Percentiles rank a stretch among this genome's conserved stretches.
Conservation (phyloP, 1,140 invertebrate species). For the Drosophila repleta region DNA sequence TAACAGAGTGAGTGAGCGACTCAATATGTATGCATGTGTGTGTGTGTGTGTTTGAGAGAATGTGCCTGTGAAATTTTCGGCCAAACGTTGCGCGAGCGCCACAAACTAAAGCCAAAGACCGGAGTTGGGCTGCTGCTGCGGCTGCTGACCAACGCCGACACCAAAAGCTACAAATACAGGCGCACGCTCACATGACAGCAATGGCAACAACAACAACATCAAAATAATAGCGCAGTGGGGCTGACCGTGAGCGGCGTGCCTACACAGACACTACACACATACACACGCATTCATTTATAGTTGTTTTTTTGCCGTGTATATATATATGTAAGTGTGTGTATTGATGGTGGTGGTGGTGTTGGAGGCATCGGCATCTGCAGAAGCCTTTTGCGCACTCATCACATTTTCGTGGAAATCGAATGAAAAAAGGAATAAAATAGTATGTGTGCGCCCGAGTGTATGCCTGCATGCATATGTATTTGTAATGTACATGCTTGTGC, state of each 20-base stretch:
- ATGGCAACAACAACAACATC: constrained; percentile 43
- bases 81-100: constrained; percentile 50
- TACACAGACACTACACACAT: constrained; percentile 40
- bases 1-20: not conserved
- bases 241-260: constrained; percentile 42
- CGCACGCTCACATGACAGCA: constrained; percentile 60
- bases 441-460: constrained; percentile 27
- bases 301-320: constrained; percentile 24
- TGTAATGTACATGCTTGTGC: constrained; percentile 12
- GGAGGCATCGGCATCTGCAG: constrained; percentile 69
- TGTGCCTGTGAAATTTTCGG: constrained; percentile 56
- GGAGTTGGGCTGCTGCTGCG: constrained; percentile 44
- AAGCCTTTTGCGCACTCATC: constrained; percentile 81
- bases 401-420: constrained; percentile 80
- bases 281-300: constrained; percentile 37
- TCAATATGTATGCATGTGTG: constrained; percentile 11
- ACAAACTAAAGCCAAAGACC: constrained; percentile 44
- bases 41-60: constrained; percentile 47
- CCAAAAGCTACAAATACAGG: constrained; percentile 50
- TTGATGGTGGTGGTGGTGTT: constrained; percentile 44
- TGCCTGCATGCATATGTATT: not conserved
- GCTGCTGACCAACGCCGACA: constrained; percentile 46
- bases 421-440: constrained; percentile 60
- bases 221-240: constrained; percentile 50
- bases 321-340: constrained; percentile 32